Conservation (phyloP, 2,113 vertebrate species). For the Bettongia penicillata region DNA sequence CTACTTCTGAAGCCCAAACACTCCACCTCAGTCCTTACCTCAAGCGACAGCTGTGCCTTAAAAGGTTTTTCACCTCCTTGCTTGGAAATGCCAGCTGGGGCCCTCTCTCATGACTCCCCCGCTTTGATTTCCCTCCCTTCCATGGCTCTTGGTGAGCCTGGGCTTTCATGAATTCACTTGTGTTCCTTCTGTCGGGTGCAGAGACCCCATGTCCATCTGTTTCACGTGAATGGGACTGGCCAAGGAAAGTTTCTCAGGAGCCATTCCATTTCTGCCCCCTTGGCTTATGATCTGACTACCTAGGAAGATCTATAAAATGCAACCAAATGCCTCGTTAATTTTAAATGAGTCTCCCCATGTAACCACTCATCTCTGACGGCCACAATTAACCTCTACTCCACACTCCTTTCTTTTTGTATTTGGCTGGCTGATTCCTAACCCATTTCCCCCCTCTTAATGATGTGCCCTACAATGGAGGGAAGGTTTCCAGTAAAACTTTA, state of each 20-base stretch:
- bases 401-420: not conserved
- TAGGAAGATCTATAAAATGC: constrained; percentile 68
- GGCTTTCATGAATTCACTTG: not conserved
- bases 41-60: not conserved
- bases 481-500: constrained; percentile 39
- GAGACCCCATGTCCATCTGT: constrained; percentile 3
- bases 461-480: constrained; percentile 28
- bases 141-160: not conserved
- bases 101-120: not conserved
- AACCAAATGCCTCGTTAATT: constrained; percentile 71
- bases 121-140: not conserved
- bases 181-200: not conserved
- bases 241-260: constrained; percentile 35
- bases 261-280: constrained; percentile 39
- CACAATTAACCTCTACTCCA: constrained; percentile 73
- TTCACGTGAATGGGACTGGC: constrained; percentile 40
- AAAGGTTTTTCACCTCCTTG: not conserved
- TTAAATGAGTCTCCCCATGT: constrained; percentile 64
- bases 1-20: not conserved
- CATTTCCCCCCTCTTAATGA: constrained; percentile 36
- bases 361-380: constrained; percentile 76
- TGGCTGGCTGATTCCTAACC: constrained; percentile 52
- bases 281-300: constrained; percentile 66
- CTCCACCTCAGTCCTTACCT: not conserved
- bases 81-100: not conserved